Percentiles rank a stretch among this genome's conserved stretches.
These are phyloP conservation scores for Drosophila kurseongensis DNA, from an alignment of 1,140 invertebrate species.

Conservation along the genomic window DNA sequence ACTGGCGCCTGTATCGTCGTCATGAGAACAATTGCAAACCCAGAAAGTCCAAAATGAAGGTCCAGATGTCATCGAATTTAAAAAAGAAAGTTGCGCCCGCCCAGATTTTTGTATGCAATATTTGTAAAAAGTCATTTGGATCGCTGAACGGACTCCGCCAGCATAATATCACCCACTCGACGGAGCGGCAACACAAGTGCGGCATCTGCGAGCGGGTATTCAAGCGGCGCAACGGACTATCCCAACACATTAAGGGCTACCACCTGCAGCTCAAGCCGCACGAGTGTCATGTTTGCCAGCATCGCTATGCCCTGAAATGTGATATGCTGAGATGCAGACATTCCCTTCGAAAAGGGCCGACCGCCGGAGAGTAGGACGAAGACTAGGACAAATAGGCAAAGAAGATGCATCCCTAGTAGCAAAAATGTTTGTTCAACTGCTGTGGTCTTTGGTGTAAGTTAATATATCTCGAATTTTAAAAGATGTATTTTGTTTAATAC, in stretches of 20 bases:
- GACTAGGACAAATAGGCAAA: not conserved
- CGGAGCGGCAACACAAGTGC: conserved; percentile 71
- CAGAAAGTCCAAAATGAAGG: conserved; percentile 26
- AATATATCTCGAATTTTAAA: no score
- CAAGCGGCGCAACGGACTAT: conserved; percentile 75
- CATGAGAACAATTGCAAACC: conserved; percentile 66
- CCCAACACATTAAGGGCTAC: conserved; percentile 77
- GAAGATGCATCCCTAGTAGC: not conserved
- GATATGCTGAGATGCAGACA: conserved; percentile 83
- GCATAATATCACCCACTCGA: conserved; percentile 76
- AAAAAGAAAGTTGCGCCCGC: conserved; percentile 10
- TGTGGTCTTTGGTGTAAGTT: not conserved
- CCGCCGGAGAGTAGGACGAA: not conserved
- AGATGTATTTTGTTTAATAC: no score
- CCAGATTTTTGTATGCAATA: conserved; percentile 42
- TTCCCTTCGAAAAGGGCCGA: conserved; percentile 48
- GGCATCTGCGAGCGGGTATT: conserved; percentile 71
- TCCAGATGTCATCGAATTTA: not conserved
- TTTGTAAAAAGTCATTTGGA: conserved; percentile 67
- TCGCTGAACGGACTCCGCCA: conserved; percentile 70
- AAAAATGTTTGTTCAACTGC: not conserved
- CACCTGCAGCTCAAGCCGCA: conserved; percentile 80
- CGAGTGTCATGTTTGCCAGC: conserved; percentile 73
- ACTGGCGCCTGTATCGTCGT: conserved; percentile 74
- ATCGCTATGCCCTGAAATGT: conserved; percentile 78